Evolutionary conservation across 2,113 vertebrate species (phyloP), one percentile per base, ranked within the genome.

Genomic region (Oncorhynchus kisutch): DNA sequence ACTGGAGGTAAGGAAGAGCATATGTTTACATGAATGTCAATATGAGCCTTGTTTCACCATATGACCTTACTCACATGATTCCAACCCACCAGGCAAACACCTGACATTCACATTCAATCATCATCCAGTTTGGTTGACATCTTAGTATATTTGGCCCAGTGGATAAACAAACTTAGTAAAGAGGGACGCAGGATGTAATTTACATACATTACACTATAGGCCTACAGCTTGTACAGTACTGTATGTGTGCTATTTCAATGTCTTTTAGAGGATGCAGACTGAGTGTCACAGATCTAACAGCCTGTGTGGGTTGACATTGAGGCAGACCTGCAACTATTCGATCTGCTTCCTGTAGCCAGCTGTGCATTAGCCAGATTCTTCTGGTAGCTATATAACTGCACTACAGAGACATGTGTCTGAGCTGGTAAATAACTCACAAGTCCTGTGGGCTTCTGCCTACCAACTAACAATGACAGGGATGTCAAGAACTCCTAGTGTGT

Each of bases 391-490:
- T 83, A 80, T 74, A 81, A 79, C 79, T 76, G 71, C 87, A 79
- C 87, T 76, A 68, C 81, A 79, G 76, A 78, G 24, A 29, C 81
- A 73, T 72, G 72, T 82, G 86, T 84, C 84, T 81, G 70, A 83
- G 81, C 85, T 70, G 81, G 83, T 88, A 84, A 81, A 79, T 77
- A 31, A 82, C 80, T 75, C 78, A 85, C 79, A 76, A 73, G 82
- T 82, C 84, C 82, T 27, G 29, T 64, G 87, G 87, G 87, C 39
- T 83, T 82, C 79, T 79, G 69, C 74, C 66, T 69, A 76, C 82
- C 83, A 85, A 85, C 86, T 78, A 82, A 71, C 72, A 78, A 80
- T 78, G 82, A 83, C 85, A 82, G 49, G 71, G 75, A 69, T 85
- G 86, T 83, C 76, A 78, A 77, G 76, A 79, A 31, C 65, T 57